Percentiles rank a stretch among this genome's conserved stretches.
Conservation (phyloP, 2,113 vertebrate species). For the Verasper variegatus region DNA sequence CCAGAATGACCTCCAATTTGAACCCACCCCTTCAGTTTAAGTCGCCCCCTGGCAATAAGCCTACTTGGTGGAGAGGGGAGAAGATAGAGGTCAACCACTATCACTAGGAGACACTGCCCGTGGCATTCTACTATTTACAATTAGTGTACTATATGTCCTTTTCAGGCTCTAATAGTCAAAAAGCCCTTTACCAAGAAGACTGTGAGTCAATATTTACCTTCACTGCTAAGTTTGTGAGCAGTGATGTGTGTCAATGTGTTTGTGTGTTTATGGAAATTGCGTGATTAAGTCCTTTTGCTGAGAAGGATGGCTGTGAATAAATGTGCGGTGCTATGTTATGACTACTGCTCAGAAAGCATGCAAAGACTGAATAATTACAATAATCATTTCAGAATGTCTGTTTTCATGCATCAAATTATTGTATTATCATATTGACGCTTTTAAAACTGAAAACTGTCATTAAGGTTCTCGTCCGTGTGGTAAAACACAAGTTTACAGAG, state of each 20-base stretch:
- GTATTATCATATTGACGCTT: not conserved
- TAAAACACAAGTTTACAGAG: not conserved
- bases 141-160: slow-evolving; percentile 39
- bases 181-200: slow-evolving; percentile 57
- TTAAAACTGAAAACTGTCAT: slow-evolving; percentile 17
- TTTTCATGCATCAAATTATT: slow-evolving; percentile 34
- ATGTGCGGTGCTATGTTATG: slow-evolving; percentile 25
- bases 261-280: slow-evolving; percentile 73
- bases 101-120: slow-evolving; percentile 16
- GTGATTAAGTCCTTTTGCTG: slow-evolving; percentile 54
- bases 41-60: not conserved
- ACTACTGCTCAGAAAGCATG: slow-evolving; percentile 40
- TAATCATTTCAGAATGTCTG: slow-evolving; percentile 25
- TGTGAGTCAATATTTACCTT: slow-evolving; percentile 73
- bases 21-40: slow-evolving; percentile 22
- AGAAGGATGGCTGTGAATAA: slow-evolving; percentile 54
- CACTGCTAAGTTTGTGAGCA: slow-evolving; percentile 31
- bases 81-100: slow-evolving; percentile 46
- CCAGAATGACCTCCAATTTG: slow-evolving; percentile 55
- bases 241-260: slow-evolving; percentile 65
- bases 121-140: slow-evolving; percentile 24
- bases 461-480: not conserved
- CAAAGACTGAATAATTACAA: slow-evolving; percentile 51
- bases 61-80: not conserved
- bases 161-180: slow-evolving; percentile 43